Evolutionary conservation across 2,113 vertebrate species (phyloP).

Genomic region (Eclectus roratus): DNA sequence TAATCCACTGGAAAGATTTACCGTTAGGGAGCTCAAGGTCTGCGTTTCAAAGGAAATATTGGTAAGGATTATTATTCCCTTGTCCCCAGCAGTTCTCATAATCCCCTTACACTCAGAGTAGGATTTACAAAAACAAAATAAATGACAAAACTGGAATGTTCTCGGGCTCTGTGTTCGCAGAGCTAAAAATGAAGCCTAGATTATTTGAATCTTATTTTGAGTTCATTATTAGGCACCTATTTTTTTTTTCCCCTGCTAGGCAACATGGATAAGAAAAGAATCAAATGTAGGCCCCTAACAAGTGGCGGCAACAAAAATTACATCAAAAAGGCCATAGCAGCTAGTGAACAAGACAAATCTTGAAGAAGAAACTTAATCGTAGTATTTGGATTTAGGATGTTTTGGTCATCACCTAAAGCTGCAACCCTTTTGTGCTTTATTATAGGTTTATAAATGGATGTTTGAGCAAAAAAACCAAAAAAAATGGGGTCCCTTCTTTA

Average conservation of each 20-base stretch:
- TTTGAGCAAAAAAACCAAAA: background rate
- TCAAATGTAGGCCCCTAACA: background rate
- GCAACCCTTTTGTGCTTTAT: background rate
- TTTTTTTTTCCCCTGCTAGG: background rate
- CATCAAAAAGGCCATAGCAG: background rate
- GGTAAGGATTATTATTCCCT: conserved; percentile 65
- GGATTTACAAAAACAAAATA: conserved; percentile 49
- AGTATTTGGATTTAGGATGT: background rate
- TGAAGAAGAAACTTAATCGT: background rate
- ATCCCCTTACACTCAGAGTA: conserved; percentile 17
- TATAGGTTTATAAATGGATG: background rate
- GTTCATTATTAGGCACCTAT: background rate
- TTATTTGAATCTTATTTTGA: conserved; percentile 9
- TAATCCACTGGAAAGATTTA: conserved; percentile 61
- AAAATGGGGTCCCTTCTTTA: background rate
- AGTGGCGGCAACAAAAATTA: background rate
- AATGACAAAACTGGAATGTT: conserved; percentile 30
- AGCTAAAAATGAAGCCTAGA: conserved; percentile 6
- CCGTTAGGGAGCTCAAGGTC: conserved; percentile 14
- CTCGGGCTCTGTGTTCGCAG: background rate
- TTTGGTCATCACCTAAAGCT: background rate
- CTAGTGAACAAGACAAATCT: background rate
- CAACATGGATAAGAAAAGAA: background rate
- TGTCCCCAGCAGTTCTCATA: conserved; percentile 38
- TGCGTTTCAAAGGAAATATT: conserved; percentile 56